Percentiles rank a stretch among this genome's conserved stretches.
Evolutionary conservation across 1,140 invertebrate genomes (phyloP).

Genomic region (Ips nitidus): DNA sequence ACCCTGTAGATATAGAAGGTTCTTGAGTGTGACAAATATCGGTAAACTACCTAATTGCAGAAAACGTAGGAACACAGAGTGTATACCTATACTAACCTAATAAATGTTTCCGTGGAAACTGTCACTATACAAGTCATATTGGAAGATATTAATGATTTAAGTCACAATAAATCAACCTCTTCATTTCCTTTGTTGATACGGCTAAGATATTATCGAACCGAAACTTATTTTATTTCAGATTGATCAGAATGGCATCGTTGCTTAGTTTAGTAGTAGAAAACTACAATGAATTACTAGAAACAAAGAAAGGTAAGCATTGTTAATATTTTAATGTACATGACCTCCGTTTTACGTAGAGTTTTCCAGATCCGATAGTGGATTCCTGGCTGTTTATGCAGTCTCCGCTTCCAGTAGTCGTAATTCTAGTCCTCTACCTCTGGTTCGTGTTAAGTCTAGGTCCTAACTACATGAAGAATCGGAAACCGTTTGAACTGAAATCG

Average conservation of each 20-base stretch:
- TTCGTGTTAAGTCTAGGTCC: conserved; percentile 73
- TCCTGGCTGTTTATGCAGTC: conserved; percentile 74
- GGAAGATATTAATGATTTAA: neutral
- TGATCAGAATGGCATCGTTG: conserved; percentile 53
- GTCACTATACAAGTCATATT: neutral
- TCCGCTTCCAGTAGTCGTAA: conserved; percentile 65
- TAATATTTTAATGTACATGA: neutral
- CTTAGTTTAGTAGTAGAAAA: conserved; percentile 56
- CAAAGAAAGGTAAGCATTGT: conserved; percentile 53
- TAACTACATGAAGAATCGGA: conserved; percentile 65
- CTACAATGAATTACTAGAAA: conserved; percentile 58
- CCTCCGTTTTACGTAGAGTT: conserved; percentile 1
- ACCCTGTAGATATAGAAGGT: no score
- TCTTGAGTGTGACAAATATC: no score
- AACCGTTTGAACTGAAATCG: conserved; percentile 65
- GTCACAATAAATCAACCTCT: neutral
- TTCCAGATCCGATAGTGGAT: conserved; percentile 56
- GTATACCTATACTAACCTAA: neutral
- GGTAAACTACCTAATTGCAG: no score
- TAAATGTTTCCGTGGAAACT: neutral
- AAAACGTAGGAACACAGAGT: neutral
- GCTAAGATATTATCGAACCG: neutral
- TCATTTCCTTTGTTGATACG: neutral
- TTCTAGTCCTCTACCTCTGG: conserved; percentile 63
- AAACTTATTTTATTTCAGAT: conserved; percentile 27